Evolutionary conservation across 2,797 vertebrate genomes (phyloP).

Genomic region (Harpia harpyja): DNA sequence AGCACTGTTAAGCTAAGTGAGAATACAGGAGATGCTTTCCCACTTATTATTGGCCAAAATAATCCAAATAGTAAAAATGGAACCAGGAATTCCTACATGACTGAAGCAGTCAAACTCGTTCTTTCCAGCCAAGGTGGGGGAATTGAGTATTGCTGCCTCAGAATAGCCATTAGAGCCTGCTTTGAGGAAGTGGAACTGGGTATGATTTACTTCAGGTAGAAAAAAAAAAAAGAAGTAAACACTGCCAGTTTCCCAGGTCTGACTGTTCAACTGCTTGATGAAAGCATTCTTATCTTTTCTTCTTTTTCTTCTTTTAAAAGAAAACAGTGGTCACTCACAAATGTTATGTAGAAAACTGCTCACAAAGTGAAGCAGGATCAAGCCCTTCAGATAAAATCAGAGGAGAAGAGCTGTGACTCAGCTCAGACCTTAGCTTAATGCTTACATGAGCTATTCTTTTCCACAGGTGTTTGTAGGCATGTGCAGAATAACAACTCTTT

Average conservation of each 20-base stretch:
- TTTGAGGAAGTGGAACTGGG: neutral
- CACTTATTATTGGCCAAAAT: neutral
- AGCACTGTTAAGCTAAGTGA: neutral
- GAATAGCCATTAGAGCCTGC: neutral
- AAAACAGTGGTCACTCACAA: neutral
- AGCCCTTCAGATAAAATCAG: neutral
- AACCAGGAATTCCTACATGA: neutral
- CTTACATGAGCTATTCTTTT: neutral
- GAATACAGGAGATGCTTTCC: neutral
- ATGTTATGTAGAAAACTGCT: neutral
- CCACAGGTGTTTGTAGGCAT: neutral
- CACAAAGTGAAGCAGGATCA: neutral
- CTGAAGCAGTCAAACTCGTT: neutral
- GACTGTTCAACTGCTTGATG: neutral
- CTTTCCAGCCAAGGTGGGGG: neutral
- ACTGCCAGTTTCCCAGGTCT: neutral
- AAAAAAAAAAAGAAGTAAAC: neutral
- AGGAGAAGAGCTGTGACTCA: neutral
- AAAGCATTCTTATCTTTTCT: neutral
- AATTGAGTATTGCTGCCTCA: neutral
- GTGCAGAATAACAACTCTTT: neutral
- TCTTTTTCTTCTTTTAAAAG: neutral
- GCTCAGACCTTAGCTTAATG: neutral
- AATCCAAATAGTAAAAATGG: neutral
- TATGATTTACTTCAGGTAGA: neutral